Evolutionary conservation across 2,113 vertebrate genomes (phyloP).

Genomic region (Riparia riparia): DNA sequence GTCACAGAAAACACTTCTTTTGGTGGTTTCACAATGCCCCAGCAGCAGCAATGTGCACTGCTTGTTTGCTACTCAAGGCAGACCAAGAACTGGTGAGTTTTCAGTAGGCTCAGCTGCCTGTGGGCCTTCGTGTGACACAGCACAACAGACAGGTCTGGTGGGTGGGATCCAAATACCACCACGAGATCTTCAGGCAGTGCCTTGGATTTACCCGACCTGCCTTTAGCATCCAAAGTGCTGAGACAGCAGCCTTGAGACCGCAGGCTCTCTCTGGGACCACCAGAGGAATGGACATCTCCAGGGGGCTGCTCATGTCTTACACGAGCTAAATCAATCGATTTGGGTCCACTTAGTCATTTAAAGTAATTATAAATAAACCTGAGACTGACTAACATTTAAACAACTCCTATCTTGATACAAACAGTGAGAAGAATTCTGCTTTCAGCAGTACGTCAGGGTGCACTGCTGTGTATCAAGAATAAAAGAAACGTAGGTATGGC

Average conservation of each 20-base stretch:
- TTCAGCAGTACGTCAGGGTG: not conserved
- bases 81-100: not conserved
- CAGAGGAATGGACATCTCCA: not conserved
- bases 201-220: not conserved
- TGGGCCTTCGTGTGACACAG: not conserved
- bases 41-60: not conserved
- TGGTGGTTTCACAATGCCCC: not conserved
- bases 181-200: not conserved
- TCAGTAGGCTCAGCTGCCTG: not conserved
- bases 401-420: not conserved
- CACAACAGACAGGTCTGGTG: not conserved
- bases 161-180: not conserved
- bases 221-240: not conserved
- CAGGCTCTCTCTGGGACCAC: not conserved
- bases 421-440: not conserved
- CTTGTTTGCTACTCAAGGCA: not conserved
- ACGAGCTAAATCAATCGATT: not conserved
- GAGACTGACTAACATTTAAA: not conserved
- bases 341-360: not conserved
- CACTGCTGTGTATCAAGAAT: not conserved
- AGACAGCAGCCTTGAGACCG: not conserved
- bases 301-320: not conserved
- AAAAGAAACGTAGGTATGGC: not conserved
- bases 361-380: not conserved
- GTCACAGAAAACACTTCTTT: not conserved